Conservation (phyloP, 2,797 vertebrate species). For the Chloroceryle inda region DNA sequence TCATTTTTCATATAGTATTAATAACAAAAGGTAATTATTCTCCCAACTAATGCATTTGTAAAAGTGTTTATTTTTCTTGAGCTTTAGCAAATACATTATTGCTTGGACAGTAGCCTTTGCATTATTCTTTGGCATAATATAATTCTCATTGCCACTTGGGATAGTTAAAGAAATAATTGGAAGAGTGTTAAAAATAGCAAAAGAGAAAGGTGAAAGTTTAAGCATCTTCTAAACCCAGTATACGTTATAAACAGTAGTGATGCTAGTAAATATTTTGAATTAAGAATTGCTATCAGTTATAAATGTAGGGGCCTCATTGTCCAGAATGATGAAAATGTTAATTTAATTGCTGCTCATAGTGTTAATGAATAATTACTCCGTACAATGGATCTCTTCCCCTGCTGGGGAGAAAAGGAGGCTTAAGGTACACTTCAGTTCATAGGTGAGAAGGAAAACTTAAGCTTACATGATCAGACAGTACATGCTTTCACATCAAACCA, state of each 20-base stretch:
- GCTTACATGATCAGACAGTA: not conserved
- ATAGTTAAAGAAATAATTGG: not conserved
- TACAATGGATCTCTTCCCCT: constrained; percentile 2
- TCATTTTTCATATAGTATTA: not conserved
- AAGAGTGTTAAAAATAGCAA: not conserved
- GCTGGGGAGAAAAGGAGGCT: not conserved
- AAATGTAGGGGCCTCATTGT: not conserved
- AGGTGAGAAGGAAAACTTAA: not conserved
- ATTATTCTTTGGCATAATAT: not conserved
- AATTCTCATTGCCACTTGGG: not conserved
- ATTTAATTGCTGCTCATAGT: constrained; percentile 8
- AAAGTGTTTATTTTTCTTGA: not conserved
- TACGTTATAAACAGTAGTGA: not conserved
- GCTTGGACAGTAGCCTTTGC: not conserved
- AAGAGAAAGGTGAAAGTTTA: not conserved
- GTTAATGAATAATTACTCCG: constrained; percentile 2
- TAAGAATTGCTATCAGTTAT: not conserved
- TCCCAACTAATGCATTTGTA: not conserved
- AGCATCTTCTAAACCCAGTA: not conserved
- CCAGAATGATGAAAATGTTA: not conserved
- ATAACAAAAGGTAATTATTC: constrained; percentile 21
- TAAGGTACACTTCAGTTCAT: not conserved
- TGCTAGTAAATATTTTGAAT: constrained; percentile 10
- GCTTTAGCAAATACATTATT: not conserved
- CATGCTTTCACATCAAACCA: not conserved